phyloP scores from a whole-genome alignment of 2,113 vertebrate genomes.

The Chloebia gouldiae region DNA sequence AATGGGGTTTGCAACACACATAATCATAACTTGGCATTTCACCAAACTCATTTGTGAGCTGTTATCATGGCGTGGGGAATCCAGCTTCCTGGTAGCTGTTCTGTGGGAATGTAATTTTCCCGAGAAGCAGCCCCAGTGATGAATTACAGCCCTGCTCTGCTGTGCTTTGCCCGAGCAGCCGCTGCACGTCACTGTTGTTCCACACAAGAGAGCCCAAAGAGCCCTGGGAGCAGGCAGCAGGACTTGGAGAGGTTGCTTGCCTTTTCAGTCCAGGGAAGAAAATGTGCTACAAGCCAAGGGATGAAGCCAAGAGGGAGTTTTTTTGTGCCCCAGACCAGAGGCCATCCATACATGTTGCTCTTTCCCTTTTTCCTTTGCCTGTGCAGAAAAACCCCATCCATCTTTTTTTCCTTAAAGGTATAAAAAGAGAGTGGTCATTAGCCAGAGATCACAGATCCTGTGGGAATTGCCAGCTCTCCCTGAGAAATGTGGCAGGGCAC shows the following conservation, averaged over 20 bases:
- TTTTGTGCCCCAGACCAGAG: neutral
- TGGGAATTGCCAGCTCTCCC: neutral
- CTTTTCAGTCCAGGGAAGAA: neutral
- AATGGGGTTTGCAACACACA: neutral
- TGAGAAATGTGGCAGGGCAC: neutral
- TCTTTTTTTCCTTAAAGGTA: neutral
- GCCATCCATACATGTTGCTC: neutral
- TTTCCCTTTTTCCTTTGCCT: neutral
- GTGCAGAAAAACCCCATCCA: neutral
- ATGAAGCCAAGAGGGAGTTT: neutral
- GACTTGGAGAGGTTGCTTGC: neutral
- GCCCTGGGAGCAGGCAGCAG: neutral
- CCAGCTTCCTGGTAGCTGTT: neutral
- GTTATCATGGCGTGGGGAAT: neutral
- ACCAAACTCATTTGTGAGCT: neutral
- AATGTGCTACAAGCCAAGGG: neutral
- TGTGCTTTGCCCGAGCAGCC: conserved; percentile 8
- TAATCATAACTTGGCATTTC: neutral
- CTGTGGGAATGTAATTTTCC: neutral
- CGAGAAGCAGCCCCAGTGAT: neutral
- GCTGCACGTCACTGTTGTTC: conserved; percentile 53
- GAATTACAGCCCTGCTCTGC: neutral
- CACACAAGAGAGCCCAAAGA: neutral
- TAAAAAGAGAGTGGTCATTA: neutral
- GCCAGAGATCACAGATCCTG: neutral